Conservation (phyloP, 2,797 vertebrate genomes). For the Falco cherrug region DNA sequence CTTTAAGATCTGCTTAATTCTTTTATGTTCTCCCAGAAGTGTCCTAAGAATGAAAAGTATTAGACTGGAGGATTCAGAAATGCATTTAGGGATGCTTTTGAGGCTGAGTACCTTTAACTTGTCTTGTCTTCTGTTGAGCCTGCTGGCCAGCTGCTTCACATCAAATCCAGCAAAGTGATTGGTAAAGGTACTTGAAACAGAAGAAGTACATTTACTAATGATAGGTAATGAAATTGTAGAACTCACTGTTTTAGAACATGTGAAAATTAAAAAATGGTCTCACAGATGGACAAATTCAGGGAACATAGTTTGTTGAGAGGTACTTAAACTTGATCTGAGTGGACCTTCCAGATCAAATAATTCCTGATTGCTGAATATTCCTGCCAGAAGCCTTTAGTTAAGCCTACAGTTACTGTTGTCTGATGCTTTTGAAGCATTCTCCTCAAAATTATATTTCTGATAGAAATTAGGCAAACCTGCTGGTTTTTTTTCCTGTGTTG, state of each 20-base stretch:
- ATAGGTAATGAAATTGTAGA: neutral
- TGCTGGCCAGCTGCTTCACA: constrained; percentile 21
- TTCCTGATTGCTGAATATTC: neutral
- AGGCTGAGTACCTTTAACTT: neutral
- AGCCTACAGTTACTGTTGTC: neutral
- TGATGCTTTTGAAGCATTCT: neutral
- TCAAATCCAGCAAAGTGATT: neutral
- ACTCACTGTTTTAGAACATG: neutral
- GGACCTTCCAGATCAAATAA: neutral
- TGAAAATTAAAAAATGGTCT: neutral
- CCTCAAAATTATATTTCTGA: neutral
- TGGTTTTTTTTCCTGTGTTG: neutral
- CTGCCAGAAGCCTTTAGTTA: neutral
- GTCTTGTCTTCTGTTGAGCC: neutral
- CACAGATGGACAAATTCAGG: neutral
- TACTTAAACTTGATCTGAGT: neutral
- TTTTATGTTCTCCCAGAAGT: neutral
- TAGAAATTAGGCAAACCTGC: neutral
- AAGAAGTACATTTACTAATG: neutral
- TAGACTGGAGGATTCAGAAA: neutral
- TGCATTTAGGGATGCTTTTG: neutral
- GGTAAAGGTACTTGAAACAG: neutral
- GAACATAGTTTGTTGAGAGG: neutral
- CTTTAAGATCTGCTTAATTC: neutral
- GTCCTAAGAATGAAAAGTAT: neutral